Percentiles rank a stretch among this genome's conserved stretches.
These are phyloP conservation scores for Dinoponera quadriceps DNA, from an alignment of 1,140 invertebrate genomes.

Conservation along the genomic window DNA sequence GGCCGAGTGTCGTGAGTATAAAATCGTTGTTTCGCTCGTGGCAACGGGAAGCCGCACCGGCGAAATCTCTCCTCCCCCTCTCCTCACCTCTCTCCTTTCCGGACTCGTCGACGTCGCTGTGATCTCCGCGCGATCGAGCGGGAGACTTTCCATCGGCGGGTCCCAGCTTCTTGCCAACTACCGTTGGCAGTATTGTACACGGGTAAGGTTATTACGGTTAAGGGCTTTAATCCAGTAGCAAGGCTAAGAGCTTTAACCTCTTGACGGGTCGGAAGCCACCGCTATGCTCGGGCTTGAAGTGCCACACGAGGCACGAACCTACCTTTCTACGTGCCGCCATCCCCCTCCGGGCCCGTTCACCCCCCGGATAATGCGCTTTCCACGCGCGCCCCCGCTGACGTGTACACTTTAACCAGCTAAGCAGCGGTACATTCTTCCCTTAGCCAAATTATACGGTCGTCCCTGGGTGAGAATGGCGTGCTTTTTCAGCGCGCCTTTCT, in stretches of 20 bases:
- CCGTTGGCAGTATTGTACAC: constrained; percentile 11
- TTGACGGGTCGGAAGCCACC: constrained; percentile 36
- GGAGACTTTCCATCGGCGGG: neutral
- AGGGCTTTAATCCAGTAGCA: constrained; percentile 52
- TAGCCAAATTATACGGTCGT: neutral
- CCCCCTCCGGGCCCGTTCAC: neutral
- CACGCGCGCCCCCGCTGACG: neutral
- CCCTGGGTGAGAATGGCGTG: neutral
- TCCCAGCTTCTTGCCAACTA: neutral
- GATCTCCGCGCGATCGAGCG: constrained; percentile 5
- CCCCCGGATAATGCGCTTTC: constrained; percentile 35
- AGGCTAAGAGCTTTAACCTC: constrained; percentile 53
- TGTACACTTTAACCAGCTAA: constrained; percentile 16
- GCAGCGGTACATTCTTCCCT: constrained; percentile 9
- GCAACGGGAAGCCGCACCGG: neutral
- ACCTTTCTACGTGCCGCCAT: neutral
- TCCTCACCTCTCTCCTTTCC: no score
- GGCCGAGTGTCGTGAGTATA: neutral
- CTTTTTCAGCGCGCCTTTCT: neutral
- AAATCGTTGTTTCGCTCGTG: neutral
- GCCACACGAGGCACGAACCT: constrained; percentile 29
- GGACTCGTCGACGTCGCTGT: neutral
- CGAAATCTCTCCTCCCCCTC: no score
- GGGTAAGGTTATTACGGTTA: constrained; percentile 50
- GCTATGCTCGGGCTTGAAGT: constrained; percentile 33